phyloP scores from a whole-genome alignment of 2,797 vertebrate species.

The Syndactyla subalaris region DNA sequence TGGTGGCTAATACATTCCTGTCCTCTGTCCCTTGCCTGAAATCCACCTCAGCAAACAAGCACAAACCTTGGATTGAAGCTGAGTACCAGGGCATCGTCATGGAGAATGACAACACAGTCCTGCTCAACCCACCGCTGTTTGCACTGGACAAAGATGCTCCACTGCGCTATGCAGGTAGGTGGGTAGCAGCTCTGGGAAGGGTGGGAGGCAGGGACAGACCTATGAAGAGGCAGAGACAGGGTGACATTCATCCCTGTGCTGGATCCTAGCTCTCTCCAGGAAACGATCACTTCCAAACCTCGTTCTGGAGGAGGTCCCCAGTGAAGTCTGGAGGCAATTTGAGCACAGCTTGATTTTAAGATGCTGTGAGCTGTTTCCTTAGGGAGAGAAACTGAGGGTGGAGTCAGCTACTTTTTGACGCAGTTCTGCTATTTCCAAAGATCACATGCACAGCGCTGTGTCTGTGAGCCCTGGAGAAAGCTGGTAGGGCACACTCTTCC shows the following conservation, averaged over 20 bases:
- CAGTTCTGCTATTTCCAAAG: constrained; percentile 64
- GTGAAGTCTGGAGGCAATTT: neutral
- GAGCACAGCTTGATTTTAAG: constrained; percentile 34
- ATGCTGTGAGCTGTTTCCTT: constrained; percentile 25
- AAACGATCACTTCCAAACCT: neutral
- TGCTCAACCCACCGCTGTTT: constrained; percentile 95
- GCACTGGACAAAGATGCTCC: constrained; percentile 99
- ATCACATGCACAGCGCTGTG: constrained; percentile 28
- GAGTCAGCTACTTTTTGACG: constrained; percentile 64
- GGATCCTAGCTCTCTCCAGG: neutral
- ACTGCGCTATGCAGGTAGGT: constrained; percentile 92
- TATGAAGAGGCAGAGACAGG: neutral
- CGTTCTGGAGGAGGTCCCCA: neutral
- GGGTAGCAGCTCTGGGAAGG: neutral
- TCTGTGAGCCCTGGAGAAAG: neutral
- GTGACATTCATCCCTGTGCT: neutral
- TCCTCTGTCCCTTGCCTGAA: neutral
- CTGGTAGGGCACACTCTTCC: neutral
- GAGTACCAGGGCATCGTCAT: constrained; percentile 99
- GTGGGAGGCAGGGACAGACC: neutral
- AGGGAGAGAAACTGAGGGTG: constrained; percentile 30
- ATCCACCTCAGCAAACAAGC: constrained; percentile 91
- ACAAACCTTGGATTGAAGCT: constrained; percentile 99
- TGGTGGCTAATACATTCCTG: neutral
- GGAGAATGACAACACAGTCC: constrained; percentile 98